Evolutionary conservation across 2,888 invertebrate genomes (phyloP).

Genomic region (Dastarcus helophoroides): DNA sequence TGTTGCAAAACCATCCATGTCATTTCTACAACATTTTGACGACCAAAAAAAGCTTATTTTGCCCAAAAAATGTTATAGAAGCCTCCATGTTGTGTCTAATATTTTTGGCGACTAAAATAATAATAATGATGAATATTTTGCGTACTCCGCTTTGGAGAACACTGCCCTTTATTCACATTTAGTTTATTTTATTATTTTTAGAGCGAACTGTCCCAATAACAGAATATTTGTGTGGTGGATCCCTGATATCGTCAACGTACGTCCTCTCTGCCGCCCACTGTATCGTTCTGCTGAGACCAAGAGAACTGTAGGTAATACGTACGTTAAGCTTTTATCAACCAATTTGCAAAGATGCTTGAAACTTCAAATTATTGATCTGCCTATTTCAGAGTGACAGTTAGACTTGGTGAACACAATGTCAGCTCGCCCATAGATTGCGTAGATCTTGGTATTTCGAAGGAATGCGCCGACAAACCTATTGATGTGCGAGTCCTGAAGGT

Average conservation of each 20-base stretch:
- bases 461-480: constrained; percentile 26
- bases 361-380: constrained; percentile 3
- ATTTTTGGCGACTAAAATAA: no score
- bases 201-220: constrained; percentile 9
- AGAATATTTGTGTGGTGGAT: constrained; percentile 31
- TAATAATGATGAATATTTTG: no score
- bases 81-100: no score
- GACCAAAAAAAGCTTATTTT: no score
- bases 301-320: constrained; percentile 20
- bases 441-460: constrained; percentile 5
- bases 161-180: no score
- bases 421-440: constrained; percentile 38
- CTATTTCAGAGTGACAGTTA: constrained; percentile 40
- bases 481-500: constrained; percentile 25
- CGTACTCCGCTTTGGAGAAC: no score
- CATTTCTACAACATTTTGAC: no score
- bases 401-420: constrained; percentile 49
- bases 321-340: no score
- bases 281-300: constrained; percentile 12
- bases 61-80: no score
- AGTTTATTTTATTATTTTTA: constrained; percentile 7
- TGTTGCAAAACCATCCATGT: no score
- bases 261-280: constrained; percentile 38
- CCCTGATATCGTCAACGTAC: constrained; percentile 30
- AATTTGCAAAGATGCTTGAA: no score